A percentile compares a stretch with the other conserved stretches of the same genome.
Evolutionary conservation across 1,140 invertebrate species (phyloP).

Genomic region (Cecropterus lyciades): DNA sequence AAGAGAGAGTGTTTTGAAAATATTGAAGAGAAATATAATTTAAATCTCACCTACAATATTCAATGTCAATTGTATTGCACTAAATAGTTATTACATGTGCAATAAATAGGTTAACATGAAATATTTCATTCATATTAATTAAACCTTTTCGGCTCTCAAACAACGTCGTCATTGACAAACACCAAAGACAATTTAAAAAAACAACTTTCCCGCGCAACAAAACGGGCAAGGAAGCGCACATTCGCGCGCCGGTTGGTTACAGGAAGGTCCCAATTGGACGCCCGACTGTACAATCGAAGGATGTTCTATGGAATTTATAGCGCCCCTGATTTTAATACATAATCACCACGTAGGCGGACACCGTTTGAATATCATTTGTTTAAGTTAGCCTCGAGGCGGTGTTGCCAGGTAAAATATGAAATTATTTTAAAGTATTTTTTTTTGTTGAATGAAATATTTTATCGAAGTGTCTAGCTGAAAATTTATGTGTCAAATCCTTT

Average conservation of each 20-base stretch:
- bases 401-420: slow-evolving; percentile 2
- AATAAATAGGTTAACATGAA: too few relatives aligned
- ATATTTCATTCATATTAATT: too few relatives aligned
- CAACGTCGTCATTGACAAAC: neutral
- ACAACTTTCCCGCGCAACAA: slow-evolving; percentile 20
- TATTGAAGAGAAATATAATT: too few relatives aligned
- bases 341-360: slow-evolving; percentile 61
- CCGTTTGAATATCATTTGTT: slow-evolving; percentile 63
- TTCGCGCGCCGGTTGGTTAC: slow-evolving; percentile 36
- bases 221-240: slow-evolving; percentile 13
- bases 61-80: too few relatives aligned
- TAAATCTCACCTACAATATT: too few relatives aligned
- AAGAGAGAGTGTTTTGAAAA: too few relatives aligned
- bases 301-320: slow-evolving; percentile 71
- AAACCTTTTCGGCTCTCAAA: neutral
- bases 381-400: slow-evolving; percentile 32
- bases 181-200: neutral
- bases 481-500: too few relatives aligned
- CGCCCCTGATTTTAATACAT: slow-evolving; percentile 57
- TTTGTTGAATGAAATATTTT: too few relatives aligned
- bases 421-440: neutral
- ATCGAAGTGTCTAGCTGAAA: too few relatives aligned
- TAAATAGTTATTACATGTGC: too few relatives aligned
- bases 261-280: slow-evolving; percentile 59
- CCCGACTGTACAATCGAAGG: slow-evolving; percentile 68